These are phyloP conservation scores for Coronaproctus castanopsis DNA, from an alignment of 2,888 invertebrate genomes.

Conservation along the genomic window DNA sequence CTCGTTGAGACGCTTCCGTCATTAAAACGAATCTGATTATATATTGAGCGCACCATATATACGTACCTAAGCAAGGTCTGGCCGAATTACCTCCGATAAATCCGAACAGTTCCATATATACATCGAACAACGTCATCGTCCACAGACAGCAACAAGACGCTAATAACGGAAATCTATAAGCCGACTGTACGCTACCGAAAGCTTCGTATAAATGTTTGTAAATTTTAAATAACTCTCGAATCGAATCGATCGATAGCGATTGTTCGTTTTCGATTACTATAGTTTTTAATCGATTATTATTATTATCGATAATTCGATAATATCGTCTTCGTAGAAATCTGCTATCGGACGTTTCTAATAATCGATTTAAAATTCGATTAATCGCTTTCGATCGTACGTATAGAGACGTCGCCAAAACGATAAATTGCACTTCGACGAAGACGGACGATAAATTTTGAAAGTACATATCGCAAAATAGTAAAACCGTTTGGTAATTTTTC, in stretches of 20 bases:
- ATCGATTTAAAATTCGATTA: slow-evolving; percentile 4
- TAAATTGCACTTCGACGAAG: slow-evolving; percentile 13
- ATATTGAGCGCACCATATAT: slow-evolving; percentile 13
- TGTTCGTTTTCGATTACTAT: slow-evolving; percentile 2
- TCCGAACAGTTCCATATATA: slow-evolving; percentile 12
- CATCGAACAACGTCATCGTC: slow-evolving; percentile 11
- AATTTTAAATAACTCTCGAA: background rate
- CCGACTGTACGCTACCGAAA: background rate
- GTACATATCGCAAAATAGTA: slow-evolving; percentile 12
- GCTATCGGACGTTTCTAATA: background rate
- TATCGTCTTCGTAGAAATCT: slow-evolving; percentile 3
- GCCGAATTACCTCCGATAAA: background rate
- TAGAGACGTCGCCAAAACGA: slow-evolving; percentile 7
- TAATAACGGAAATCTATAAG: slow-evolving; percentile 3
- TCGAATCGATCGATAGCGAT: slow-evolving; percentile 4
- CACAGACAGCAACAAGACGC: slow-evolving; percentile 4
- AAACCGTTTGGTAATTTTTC: slow-evolving; percentile 2
- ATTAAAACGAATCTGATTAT: slow-evolving; percentile 8
- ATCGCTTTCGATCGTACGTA: slow-evolving; percentile 7
- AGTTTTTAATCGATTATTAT: slow-evolving; percentile 3
- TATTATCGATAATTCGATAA: background rate
- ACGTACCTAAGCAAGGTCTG: slow-evolving; percentile 7
- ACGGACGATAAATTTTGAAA: slow-evolving; percentile 13
- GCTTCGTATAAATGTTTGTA: slow-evolving; percentile 7
- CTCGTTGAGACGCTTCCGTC: slow-evolving; percentile 9